phyloP scores from a whole-genome alignment of 1,140 invertebrate genomes.

The Oryzaephilus surinamensis region DNA sequence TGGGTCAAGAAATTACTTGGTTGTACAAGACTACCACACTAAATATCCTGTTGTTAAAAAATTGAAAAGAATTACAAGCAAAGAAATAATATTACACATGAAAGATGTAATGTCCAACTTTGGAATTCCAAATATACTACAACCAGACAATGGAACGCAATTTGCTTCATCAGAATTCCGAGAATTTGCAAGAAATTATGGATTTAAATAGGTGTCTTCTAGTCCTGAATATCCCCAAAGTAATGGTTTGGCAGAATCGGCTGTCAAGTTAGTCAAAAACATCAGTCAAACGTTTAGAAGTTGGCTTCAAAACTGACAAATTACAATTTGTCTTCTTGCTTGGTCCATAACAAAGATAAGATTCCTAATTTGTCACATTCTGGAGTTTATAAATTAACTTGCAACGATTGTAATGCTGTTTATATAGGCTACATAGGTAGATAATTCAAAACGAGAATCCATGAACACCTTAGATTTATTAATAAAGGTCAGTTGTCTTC shows the following conservation, averaged over 20 bases:
- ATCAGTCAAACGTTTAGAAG: too few relatives aligned
- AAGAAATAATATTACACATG: background rate
- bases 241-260: slow-evolving; percentile 7
- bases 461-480: too few relatives aligned
- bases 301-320: too few relatives aligned
- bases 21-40: slow-evolving; percentile 9
- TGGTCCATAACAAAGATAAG: too few relatives aligned
- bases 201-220: slow-evolving; percentile 1
- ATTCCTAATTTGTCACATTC: too few relatives aligned
- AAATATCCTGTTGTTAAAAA: slow-evolving; percentile 5
- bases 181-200: slow-evolving; percentile 8
- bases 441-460: too few relatives aligned
- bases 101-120: slow-evolving; percentile 4
- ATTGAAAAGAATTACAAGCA: background rate
- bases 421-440: too few relatives aligned
- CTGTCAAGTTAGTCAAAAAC: slow-evolving; percentile 6
- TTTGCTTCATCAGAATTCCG: slow-evolving; percentile 5
- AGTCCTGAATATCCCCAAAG: slow-evolving; percentile 6
- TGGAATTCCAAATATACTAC: slow-evolving; percentile 5
- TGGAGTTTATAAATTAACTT: too few relatives aligned
- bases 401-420: too few relatives aligned
- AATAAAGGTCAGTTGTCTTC: too few relatives aligned
- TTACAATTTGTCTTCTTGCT: too few relatives aligned
- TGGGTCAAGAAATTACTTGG: background rate
- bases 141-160: slow-evolving; percentile 3